These are phyloP conservation scores for Rousettus madagascariensis DNA, from an alignment of 2,797 vertebrate species.

Conservation along the genomic window DNA sequence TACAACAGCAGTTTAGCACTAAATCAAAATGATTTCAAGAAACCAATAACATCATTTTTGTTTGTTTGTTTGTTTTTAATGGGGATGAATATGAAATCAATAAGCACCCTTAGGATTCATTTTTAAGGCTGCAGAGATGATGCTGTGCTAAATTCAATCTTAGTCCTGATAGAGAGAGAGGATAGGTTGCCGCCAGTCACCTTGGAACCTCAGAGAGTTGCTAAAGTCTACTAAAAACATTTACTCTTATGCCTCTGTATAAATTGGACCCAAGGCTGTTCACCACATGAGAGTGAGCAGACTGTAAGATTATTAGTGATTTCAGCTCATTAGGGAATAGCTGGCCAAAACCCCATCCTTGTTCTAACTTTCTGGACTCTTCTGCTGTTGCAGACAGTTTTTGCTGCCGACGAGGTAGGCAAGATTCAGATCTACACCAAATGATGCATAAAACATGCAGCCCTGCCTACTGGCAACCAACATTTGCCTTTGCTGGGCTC, in stretches of 20 bases:
- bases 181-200: not conserved
- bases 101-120: not conserved
- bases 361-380: not conserved
- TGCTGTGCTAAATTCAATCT: not conserved
- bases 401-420: not conserved
- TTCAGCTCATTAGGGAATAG: not conserved
- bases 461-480: not conserved
- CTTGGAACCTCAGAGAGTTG: not conserved
- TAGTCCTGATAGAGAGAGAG: not conserved
- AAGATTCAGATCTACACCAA: not conserved
- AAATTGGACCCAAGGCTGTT: not conserved
- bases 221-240: not conserved
- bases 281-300: not conserved
- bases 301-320: not conserved
- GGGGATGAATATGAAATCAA: not conserved
- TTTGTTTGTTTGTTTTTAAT: not conserved
- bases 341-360: not conserved
- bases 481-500: not conserved
- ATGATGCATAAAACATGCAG: not conserved
- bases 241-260: accelerated
- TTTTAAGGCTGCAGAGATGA: not conserved
- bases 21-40: not conserved
- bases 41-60: not conserved
- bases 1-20: not conserved
- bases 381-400: constrained; percentile 34